Evolutionary conservation across 2,888 invertebrate species (phyloP), one percentile per base, ranked within the genome.

Genomic region (Volucella bombylans): DNA sequence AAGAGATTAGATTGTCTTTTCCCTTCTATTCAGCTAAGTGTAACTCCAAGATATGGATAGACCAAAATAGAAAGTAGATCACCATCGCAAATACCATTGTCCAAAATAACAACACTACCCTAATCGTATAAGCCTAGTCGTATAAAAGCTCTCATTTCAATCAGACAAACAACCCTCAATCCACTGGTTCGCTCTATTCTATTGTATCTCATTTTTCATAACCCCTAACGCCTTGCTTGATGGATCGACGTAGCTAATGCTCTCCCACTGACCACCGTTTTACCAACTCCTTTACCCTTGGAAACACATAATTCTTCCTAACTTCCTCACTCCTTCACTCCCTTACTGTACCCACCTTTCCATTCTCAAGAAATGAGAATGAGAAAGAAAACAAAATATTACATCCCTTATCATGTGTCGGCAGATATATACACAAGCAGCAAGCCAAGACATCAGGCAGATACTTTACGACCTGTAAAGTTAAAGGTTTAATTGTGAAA

Each of bases 401-500:
- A 61, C 47, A 12, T 61, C 68, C 67, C 77, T 77, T 68, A 77
- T 77, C 67, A 45, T 57, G 45, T 23, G 62, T 55, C 54, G 41
- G 68, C 18, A 49, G 50, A 65, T 41, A 72, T 23, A 78, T 62
- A 67, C 45, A 57, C 31, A 31, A 31, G 31, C 6, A 31, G 31
- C 31, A 31, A 79, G 69, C 38, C 73, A 61, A 77, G 54, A 62
- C 45, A 50, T 73, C 67, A 79, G 76, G 73, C 71, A 72, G 55
- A 80, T 68, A 65, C 71, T 87, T 87, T 87, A 87, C 86, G 87
- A 85, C 82, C 80, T 87, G 82, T 82, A 86, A 87, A 86, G 85
- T 82, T 78, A 86, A 86, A 87, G 85, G 87, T 87, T 87, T 87
- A 87, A 87, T 87, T 87, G 85, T 81, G 61, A 86, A 87, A 87